phyloP scores from a whole-genome alignment of 1,140 invertebrate species.

The Galleria mellonella region DNA sequence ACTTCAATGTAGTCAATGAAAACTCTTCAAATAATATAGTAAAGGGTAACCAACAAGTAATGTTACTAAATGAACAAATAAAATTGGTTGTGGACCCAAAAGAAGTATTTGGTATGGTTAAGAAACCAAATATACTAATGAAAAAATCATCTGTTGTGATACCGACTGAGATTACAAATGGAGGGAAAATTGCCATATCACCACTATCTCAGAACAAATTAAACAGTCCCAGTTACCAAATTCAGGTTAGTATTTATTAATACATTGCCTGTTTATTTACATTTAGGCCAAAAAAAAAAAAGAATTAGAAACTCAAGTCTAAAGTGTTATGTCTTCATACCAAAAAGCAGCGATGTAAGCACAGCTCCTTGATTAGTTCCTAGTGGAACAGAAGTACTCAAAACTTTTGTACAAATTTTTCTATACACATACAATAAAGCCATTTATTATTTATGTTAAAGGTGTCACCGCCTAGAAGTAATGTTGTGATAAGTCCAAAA shows the following conservation, averaged over 20 bases:
- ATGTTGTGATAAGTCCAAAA: constrained; percentile 34
- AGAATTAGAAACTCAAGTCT: too few species aligned
- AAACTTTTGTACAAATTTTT: too few species aligned
- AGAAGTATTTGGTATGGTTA: constrained; percentile 22
- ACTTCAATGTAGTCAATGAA: constrained; percentile 59
- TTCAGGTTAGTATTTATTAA: constrained; percentile 30
- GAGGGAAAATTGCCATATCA: constrained; percentile 40
- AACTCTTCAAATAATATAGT: constrained; percentile 18
- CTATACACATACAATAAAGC: too few species aligned
- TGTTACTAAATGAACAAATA: constrained; percentile 17
- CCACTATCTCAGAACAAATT: constrained; percentile 29
- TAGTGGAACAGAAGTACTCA: too few species aligned
- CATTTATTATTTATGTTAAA: too few species aligned
- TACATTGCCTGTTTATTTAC: too few species aligned
- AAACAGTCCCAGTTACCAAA: constrained; percentile 23
- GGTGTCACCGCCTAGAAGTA: constrained; percentile 23
- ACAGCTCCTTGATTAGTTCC: too few species aligned
- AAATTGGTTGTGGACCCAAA: constrained; percentile 35
- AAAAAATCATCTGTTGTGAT: constrained; percentile 32
- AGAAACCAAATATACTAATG: constrained; percentile 26
- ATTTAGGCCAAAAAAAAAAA: too few species aligned
- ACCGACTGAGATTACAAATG: constrained; percentile 37
- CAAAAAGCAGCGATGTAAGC: too few species aligned
- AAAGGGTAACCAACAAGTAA: constrained; percentile 24
- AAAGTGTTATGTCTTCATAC: too few species aligned